phyloP scores from a whole-genome alignment of 64 coral and sea anemone species.

The Stichodactyla helianthus region DNA sequence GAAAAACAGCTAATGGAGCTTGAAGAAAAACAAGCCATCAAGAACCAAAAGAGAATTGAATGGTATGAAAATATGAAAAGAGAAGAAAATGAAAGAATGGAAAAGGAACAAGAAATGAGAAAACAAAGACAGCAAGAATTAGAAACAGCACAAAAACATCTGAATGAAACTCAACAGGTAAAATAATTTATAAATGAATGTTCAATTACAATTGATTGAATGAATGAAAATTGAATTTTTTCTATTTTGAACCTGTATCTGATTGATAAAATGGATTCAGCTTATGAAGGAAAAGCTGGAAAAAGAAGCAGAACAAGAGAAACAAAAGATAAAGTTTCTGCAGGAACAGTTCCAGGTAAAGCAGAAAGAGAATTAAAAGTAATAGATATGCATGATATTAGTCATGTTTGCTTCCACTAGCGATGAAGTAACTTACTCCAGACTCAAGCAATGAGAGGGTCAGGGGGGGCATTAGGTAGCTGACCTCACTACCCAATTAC shows the following conservation, averaged over 20 bases:
- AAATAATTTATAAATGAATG: not conserved
- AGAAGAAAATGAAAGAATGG: conserved; percentile 53
- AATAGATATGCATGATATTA: no score
- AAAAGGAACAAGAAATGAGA: conserved; percentile 48
- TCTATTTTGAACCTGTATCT: no score
- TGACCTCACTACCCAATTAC: no score
- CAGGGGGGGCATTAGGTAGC: no score
- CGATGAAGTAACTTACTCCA: no score
- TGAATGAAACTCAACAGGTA: conserved; percentile 60
- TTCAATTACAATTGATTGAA: not conserved
- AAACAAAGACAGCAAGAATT: conserved; percentile 52
- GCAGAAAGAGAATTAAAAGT: not conserved
- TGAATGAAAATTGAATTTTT: not conserved
- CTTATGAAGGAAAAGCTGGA: conserved; percentile 39
- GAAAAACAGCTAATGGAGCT: conserved; percentile 60
- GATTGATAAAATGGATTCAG: not conserved
- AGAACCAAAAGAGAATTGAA: conserved; percentile 41
- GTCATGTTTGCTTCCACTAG: no score
- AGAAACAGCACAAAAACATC: conserved; percentile 36
- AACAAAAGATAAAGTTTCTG: conserved; percentile 51
- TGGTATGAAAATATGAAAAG: conserved; percentile 51
- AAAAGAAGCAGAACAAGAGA: conserved; percentile 53
- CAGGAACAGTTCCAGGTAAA: conserved; percentile 74
- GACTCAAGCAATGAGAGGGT: no score
- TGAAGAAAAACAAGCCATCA: conserved; percentile 50